phyloP scores from a whole-genome alignment of 2,113 vertebrate genomes.

The Calidris pygmaea region DNA sequence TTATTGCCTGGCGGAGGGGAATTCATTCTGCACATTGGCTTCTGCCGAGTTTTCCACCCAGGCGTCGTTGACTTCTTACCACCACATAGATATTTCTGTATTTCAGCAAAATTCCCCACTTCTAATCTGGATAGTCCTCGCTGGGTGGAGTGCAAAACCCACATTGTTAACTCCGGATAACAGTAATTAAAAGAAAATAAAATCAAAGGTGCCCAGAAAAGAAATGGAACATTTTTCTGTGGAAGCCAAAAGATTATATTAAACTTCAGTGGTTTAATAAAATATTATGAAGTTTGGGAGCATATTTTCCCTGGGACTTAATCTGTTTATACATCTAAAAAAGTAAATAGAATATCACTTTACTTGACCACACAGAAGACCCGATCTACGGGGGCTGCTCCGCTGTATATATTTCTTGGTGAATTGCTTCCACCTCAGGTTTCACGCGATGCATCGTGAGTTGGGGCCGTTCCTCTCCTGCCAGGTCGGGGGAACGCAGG shows the following conservation, averaged over 20 bases:
- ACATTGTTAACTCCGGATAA: slow-evolving; percentile 50
- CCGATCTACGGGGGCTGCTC: not conserved
- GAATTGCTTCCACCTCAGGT: slow-evolving; percentile 19
- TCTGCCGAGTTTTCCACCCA: not conserved
- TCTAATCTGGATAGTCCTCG: slow-evolving; percentile 1
- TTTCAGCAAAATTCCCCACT: slow-evolving; percentile 52
- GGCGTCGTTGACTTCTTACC: not conserved
- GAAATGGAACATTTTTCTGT: slow-evolving; percentile 43
- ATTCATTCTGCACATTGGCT: not conserved
- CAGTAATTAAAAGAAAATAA: slow-evolving; percentile 64
- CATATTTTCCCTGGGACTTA: slow-evolving; percentile 57
- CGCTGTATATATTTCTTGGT: slow-evolving; percentile 1
- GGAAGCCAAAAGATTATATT: slow-evolving; percentile 57
- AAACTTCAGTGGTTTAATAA: slow-evolving; percentile 57
- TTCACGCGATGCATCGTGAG: not conserved
- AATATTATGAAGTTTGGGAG: slow-evolving; percentile 52
- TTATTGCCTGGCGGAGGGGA: not conserved
- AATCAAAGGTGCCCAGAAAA: slow-evolving; percentile 53
- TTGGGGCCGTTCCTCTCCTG: not conserved
- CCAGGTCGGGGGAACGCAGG: not conserved
- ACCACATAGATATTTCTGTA: not conserved
- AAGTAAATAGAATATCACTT: slow-evolving; percentile 66
- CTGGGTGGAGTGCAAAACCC: slow-evolving; percentile 49
- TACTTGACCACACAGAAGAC: slow-evolving; percentile 64
- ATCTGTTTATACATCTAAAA: slow-evolving; percentile 54